These are phyloP conservation scores for Apoda limacodes DNA, from an alignment of 2,888 invertebrate species.

Conservation along the genomic window DNA sequence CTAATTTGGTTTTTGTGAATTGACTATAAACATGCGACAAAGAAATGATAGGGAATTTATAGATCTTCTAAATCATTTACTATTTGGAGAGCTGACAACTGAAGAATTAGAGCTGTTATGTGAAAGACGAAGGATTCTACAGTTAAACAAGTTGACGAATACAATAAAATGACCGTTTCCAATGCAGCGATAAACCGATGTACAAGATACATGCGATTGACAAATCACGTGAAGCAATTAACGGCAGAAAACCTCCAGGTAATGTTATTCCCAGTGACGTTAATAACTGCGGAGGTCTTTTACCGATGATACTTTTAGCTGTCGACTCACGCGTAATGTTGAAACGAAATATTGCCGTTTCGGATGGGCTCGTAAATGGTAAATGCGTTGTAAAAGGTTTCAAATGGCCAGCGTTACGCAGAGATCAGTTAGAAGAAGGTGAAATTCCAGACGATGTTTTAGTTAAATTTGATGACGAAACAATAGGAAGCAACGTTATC, in stretches of 20 bases:
- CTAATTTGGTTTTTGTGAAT: slow-evolving; percentile 2
- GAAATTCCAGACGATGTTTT: slow-evolving; percentile 11
- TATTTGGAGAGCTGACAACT: slow-evolving; percentile 1
- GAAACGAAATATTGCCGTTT: slow-evolving; percentile 22
- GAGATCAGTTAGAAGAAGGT: slow-evolving; percentile 12
- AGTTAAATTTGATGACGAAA: slow-evolving; percentile 11
- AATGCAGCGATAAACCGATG: too few relatives aligned
- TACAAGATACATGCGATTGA: slow-evolving; percentile 21
- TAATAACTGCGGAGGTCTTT: slow-evolving; percentile 18
- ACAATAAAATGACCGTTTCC: slow-evolving; percentile 18
- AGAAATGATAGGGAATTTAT: slow-evolving; percentile 1
- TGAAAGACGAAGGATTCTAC: slow-evolving; percentile 18
- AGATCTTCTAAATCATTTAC: neutral
- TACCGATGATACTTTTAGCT: slow-evolving; percentile 13
- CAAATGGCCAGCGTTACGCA: slow-evolving; percentile 17
- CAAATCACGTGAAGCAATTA: slow-evolving; percentile 22
- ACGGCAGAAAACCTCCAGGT: slow-evolving; percentile 18
- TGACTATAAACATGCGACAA: slow-evolving; percentile 4
- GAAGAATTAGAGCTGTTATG: slow-evolving; percentile 4
- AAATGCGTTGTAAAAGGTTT: slow-evolving; percentile 11
- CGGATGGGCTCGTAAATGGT: slow-evolving; percentile 19
- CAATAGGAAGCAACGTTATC: slow-evolving; percentile 3
- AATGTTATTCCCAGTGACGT: slow-evolving; percentile 17
- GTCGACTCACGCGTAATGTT: slow-evolving; percentile 22
- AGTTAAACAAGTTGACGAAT: slow-evolving; percentile 21